A percentile compares a stretch with the other conserved stretches of the same genome.
phyloP scores from a whole-genome alignment of 1,140 invertebrate genomes.

The Drosophila melanogaster region Release_6_plus_ISO1_MT NT_033777.3:13625001-13625500 shows the following conservation, averaged over 20 bases:
- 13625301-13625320: constrained; percentile 25
- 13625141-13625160: constrained; percentile 10
- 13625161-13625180: neutral
- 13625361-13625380: constrained; percentile 3
- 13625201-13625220: constrained; percentile 10
- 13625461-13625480: constrained; percentile 82
- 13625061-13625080: constrained; percentile 82
- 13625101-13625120: constrained; percentile 80
- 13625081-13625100: constrained; percentile 83
- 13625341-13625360: constrained; percentile 28
- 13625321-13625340: constrained; percentile 1
- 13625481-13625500: constrained; percentile 83
- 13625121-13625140: constrained; percentile 54
- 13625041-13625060: constrained; percentile 82
- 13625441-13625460: constrained; percentile 37
- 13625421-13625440: constrained; percentile 39
- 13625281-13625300: constrained; percentile 74
- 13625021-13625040: constrained; percentile 83
- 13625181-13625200: constrained; percentile 4
- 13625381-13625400: constrained; percentile 13
- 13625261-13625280: constrained; percentile 82
- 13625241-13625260: constrained; percentile 79
- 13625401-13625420: no score
- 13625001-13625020: constrained; percentile 50
- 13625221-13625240: constrained; percentile 37